Evolutionary conservation across 2,888 invertebrate species (phyloP).

Genomic region (Dryocosmus kuriphilus): DNA sequence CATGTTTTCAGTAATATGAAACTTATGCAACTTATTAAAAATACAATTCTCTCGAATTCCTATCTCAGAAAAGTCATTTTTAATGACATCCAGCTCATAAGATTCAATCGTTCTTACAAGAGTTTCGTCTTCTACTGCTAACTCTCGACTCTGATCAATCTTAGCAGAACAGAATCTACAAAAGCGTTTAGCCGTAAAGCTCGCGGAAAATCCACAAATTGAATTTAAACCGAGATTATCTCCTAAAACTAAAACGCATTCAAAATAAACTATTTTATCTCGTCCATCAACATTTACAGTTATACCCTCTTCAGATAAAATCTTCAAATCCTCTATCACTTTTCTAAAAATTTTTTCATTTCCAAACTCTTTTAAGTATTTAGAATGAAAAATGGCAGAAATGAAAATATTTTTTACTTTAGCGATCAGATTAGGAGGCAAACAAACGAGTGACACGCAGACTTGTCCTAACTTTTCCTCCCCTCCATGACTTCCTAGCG

Average conservation of each 20-base stretch:
- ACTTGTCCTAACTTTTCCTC: too few relatives aligned
- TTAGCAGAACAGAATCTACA: too few relatives aligned
- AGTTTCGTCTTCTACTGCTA: too few relatives aligned
- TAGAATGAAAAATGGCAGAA: conserved; percentile 44
- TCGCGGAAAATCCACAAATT: conserved; percentile 52
- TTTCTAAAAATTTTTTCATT: conserved; percentile 47
- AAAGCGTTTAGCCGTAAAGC: conserved; percentile 18
- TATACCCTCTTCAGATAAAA: conserved; percentile 46
- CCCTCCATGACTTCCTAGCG: too few relatives aligned
- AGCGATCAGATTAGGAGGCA: conserved; percentile 42
- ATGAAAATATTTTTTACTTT: conserved; percentile 44
- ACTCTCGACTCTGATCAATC: too few relatives aligned
- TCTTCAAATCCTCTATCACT: conserved; percentile 47
- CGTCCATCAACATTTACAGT: conserved; percentile 40
- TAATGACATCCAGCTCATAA: too few relatives aligned
- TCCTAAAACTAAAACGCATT: conserved; percentile 51
- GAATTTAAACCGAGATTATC: conserved; percentile 54
- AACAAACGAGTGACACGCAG: too few relatives aligned
- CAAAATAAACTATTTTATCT: conserved; percentile 48
- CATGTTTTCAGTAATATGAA: too few relatives aligned
- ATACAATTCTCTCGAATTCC: too few relatives aligned
- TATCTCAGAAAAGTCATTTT: too few relatives aligned
- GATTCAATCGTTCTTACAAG: too few relatives aligned
- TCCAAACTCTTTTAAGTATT: conserved; percentile 44
- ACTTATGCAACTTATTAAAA: too few relatives aligned